Evolutionary conservation across 2,888 invertebrate species (phyloP).

Genomic region (Plagiodera versicolora): DNA sequence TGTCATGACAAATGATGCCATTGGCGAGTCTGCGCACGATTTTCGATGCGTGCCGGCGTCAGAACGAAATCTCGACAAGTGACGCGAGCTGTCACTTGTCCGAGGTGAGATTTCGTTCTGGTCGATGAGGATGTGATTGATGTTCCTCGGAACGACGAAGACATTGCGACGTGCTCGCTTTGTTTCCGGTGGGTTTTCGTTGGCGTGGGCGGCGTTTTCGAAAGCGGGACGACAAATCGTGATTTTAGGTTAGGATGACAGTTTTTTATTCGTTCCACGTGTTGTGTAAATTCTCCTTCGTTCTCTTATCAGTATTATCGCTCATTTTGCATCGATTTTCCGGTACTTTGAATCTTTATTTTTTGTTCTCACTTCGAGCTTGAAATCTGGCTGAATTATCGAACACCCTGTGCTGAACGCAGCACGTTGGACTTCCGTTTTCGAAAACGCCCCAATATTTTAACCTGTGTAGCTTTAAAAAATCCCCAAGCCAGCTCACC

Average conservation of each 20-base stretch:
- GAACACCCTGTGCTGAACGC: not conserved
- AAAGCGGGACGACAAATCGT: conserved; percentile 4
- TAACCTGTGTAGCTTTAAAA: conserved; percentile 21
- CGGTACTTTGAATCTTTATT: not conserved
- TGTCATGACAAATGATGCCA: conserved; percentile 49
- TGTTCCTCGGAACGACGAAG: conserved; percentile 17
- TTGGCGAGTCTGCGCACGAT: conserved; percentile 22
- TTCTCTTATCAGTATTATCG: not conserved
- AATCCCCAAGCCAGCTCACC: conserved; percentile 25
- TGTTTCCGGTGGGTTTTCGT: conserved; percentile 13
- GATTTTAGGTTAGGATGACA: too few species aligned
- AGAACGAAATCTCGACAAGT: not conserved
- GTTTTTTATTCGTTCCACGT: too few species aligned
- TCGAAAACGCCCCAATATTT: conserved; percentile 7
- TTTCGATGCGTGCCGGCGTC: not conserved
- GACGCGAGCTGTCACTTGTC: too few species aligned
- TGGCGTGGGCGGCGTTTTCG: conserved; percentile 9
- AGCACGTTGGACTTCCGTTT: conserved; percentile 6
- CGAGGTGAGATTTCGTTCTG: conserved; percentile 11
- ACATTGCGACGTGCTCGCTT: conserved; percentile 9
- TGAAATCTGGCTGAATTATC: not conserved
- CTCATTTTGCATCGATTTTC: not conserved
- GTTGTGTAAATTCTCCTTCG: too few species aligned
- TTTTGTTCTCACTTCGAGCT: not conserved
- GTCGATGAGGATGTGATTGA: conserved; percentile 1